Percentiles rank a stretch among this genome's conserved stretches.
Conservation (phyloP, 1,140 invertebrate genomes). For the Planococcus citri region DNA sequence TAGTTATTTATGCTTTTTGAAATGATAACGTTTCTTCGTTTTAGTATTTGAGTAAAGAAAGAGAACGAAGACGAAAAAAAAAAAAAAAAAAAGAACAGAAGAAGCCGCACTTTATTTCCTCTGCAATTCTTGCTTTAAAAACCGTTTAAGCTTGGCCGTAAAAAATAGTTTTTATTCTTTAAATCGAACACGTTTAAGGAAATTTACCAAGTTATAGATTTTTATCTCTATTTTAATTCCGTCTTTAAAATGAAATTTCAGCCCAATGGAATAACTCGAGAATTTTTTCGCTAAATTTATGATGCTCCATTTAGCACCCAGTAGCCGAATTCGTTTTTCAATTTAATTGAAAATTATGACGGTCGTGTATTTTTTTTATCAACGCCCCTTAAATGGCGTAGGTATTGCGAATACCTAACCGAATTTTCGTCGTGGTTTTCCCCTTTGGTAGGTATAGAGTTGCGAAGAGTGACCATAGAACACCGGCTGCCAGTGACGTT, state of each 20-base stretch:
- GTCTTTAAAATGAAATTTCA: neutral
- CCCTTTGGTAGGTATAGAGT: no score
- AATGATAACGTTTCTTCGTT: neutral
- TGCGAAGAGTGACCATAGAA: no score
- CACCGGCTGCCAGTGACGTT: no score
- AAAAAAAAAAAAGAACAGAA: neutral
- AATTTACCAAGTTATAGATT: neutral
- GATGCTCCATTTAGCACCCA: neutral
- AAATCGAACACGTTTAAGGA: neutral
- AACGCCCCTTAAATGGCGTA: no score
- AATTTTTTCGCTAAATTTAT: neutral
- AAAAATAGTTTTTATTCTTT: neutral
- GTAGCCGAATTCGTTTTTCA: no score
- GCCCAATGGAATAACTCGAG: neutral
- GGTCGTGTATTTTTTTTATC: no score
- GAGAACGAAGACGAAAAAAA: no score
- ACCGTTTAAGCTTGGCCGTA: neutral
- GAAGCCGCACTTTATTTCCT: neutral
- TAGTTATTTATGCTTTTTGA: slow-evolving; percentile 8
- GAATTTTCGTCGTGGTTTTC: no score
- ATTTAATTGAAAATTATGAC: no score
- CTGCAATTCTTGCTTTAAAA: neutral
- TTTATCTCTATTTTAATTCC: slow-evolving; percentile 4
- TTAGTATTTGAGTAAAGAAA: neutral
- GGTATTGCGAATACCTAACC: no score